phyloP scores from a whole-genome alignment of 2,888 invertebrate genomes.

The Patella depressa region DNA sequence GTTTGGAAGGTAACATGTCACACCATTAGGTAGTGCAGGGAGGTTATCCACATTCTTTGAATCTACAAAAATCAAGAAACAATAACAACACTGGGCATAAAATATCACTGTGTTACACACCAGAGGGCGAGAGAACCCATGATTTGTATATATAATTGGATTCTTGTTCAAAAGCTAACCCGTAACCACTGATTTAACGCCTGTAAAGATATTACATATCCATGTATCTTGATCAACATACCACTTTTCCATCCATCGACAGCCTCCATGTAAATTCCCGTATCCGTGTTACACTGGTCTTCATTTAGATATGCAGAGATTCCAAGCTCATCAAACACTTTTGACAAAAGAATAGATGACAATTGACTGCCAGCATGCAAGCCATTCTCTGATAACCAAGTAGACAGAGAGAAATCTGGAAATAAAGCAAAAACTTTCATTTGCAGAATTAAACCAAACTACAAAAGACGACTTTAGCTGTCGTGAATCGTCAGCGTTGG shows the following conservation, averaged over 20 bases:
- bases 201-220: no score
- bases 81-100: no score
- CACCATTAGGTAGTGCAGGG: constrained; percentile 27
- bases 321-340: constrained; percentile 33
- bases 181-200: no score
- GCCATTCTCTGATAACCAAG: constrained; percentile 27
- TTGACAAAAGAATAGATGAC: constrained; percentile 26
- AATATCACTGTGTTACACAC: no score
- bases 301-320: constrained; percentile 33
- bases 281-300: constrained; percentile 30
- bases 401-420: constrained; percentile 38
- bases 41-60: constrained; percentile 29
- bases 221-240: constrained; percentile 5
- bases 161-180: no score
- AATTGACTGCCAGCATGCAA: constrained; percentile 20
- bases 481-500: background rate
- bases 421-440: background rate
- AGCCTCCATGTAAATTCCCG: constrained; percentile 27
- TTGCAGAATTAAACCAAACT: no score
- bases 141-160: no score
- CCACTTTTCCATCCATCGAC: constrained; percentile 42
- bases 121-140: no score
- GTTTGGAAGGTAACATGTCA: constrained; percentile 38
- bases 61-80: constrained; percentile 16
- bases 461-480: no score